Base-by-base conservation (phyloP, 64 coral and sea anemone species). In the Montipora cactus region DNA sequence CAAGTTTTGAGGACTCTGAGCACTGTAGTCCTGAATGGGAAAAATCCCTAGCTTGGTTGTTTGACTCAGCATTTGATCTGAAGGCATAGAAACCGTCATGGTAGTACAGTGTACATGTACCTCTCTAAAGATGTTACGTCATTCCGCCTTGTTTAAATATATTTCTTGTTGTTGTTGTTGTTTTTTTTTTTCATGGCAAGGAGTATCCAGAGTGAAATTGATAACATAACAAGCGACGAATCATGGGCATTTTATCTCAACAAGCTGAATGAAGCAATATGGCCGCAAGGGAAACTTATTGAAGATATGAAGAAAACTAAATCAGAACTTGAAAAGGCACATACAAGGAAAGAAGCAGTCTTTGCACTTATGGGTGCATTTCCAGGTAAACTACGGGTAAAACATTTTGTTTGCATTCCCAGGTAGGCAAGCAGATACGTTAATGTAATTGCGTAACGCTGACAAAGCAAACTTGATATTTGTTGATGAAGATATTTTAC, bases 341-440 rank as follows among this genome's bases (percentile, higher is more conserved):
- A 55, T 67, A 91, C 88, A 45, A 91, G 90, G 69, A 90, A 88
- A 64, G 51, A 81, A 80, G 94, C 94, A 11, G 75, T 55, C 3
- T n/a, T 91, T 64, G 85, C 77, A 3, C 52, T 95, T 11, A 91
- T 83, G 80, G 64, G 81, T 55, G 90, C 90, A 51, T 95, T 95
- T 67, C 89, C 89, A 95, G 94, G 92, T 93, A 18, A 49, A 57
- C 11, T 8, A 11, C 53, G 11, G 1, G 53, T 11, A 57, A 57
- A 57, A 57, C 11, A 57, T 6, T 57, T 6, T 57, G 67, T 49
- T 47, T 84, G 3, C 44, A 23, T 68, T 16, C 46, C 37, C 37
- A 37, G 37, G 37, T 37, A 37, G 37, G 37, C 37, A 37, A 37
- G 37, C 37, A 37, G 37, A 37, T 37, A 37, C 37, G 37, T 37